Evolutionary conservation across 2,888 invertebrate species (phyloP).

Genomic region (Prostheceraeus crozeri): DNA sequence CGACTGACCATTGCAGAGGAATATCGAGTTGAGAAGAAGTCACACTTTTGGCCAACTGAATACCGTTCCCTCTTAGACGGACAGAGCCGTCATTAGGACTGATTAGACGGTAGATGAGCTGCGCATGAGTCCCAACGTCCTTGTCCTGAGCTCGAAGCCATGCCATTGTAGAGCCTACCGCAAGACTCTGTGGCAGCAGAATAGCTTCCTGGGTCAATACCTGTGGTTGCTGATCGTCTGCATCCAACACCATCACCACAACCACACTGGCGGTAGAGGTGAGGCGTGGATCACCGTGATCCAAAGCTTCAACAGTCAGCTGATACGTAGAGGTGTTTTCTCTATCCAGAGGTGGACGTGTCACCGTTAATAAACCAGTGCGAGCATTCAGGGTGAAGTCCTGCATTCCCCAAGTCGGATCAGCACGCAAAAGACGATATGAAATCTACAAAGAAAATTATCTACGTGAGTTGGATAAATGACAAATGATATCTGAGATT

Average conservation of each 20-base stretch:
- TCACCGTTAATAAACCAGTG: conserved; percentile 68
- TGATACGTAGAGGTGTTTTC: conserved; percentile 73
- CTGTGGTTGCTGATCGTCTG: conserved; percentile 71
- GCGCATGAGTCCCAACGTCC: conserved; percentile 22
- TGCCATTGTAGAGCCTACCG: background rate
- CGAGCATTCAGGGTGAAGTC: too few relatives aligned
- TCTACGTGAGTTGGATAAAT: too few relatives aligned
- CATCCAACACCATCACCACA: conserved; percentile 75
- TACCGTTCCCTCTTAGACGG: too few relatives aligned
- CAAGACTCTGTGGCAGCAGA: conserved; percentile 23
- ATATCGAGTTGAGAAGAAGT: too few relatives aligned
- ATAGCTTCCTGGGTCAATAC: conserved; percentile 11
- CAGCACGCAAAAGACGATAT: too few relatives aligned
- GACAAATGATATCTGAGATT: too few relatives aligned
- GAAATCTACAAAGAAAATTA: too few relatives aligned
- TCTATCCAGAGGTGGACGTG: conserved; percentile 69
- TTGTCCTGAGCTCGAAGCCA: conserved; percentile 1
- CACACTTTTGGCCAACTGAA: too few relatives aligned
- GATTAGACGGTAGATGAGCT: conserved; percentile 12
- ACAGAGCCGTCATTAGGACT: background rate
- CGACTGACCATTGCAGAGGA: too few relatives aligned
- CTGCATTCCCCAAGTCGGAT: too few relatives aligned
- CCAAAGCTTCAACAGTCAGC: conserved; percentile 73
- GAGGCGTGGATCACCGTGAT: conserved; percentile 68
- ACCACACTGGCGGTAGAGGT: conserved; percentile 63